Evolutionary conservation across 2,113 vertebrate genomes (phyloP).

Genomic region (Mustela lutreola): DNA sequence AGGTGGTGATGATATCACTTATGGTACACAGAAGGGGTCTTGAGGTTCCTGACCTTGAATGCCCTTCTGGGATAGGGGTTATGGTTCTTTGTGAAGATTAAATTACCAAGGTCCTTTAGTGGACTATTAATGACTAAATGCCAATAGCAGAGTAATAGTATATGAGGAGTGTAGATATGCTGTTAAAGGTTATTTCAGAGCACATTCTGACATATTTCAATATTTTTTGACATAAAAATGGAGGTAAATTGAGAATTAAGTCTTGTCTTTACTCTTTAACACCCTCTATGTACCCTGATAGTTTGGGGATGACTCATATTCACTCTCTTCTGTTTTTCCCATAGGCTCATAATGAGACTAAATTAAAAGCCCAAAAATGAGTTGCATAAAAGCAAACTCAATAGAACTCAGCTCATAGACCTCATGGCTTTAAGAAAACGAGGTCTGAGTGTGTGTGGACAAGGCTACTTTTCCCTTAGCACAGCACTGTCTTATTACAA

Average conservation of each 20-base stretch:
- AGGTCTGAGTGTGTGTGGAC: background rate
- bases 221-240: slow-evolving; percentile 45
- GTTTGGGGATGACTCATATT: background rate
- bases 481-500: background rate
- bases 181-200: background rate
- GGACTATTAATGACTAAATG: background rate
- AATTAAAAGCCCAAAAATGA: background rate
- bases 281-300: background rate
- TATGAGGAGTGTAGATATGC: background rate
- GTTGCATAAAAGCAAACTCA: background rate
- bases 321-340: background rate
- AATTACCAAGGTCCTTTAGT: background rate
- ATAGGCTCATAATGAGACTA: background rate
- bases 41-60: background rate
- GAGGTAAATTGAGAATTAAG: background rate
- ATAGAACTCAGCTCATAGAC: background rate
- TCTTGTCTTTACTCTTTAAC: background rate
- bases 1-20: background rate
- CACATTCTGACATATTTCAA: slow-evolving; percentile 5
- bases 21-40: background rate
- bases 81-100: slow-evolving; percentile 8
- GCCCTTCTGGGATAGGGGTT: background rate
- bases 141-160: background rate
- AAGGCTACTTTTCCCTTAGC: background rate
- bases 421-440: background rate